Percentiles rank a stretch among this genome's conserved stretches.
These are phyloP conservation scores for Pseudococcus longispinus DNA, from an alignment of 2,888 invertebrate species.

Conservation along the genomic window DNA sequence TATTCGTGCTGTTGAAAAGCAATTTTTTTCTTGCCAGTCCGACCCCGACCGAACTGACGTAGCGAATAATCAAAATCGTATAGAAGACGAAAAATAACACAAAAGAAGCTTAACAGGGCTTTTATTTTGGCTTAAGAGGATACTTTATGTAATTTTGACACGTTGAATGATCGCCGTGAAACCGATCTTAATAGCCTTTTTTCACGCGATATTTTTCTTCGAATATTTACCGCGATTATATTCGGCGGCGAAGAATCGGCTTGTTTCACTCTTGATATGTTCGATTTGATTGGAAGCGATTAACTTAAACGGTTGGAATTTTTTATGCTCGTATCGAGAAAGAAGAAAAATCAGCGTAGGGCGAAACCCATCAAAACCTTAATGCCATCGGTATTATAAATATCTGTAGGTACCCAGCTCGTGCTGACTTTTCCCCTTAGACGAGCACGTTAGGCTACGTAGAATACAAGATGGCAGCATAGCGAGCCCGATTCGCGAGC, in stretches of 20 bases:
- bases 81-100: constrained; percentile 38
- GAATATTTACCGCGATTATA: not conserved
- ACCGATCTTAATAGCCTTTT: constrained; percentile 39
- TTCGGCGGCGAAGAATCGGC: not conserved
- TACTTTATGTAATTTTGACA: constrained; percentile 43
- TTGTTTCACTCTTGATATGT: not conserved
- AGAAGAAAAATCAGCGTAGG: not conserved
- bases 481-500: too few relatives aligned
- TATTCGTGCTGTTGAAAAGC: not conserved
- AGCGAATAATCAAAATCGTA: constrained; percentile 33
- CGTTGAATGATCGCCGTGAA: constrained; percentile 32
- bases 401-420: too few relatives aligned
- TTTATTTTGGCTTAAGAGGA: constrained; percentile 23
- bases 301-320: not conserved
- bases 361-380: not conserved
- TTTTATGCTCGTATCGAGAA: not conserved
- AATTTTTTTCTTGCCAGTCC: not conserved
- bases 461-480: too few relatives aligned
- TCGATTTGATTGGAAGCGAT: constrained; percentile 14
- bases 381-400: not conserved
- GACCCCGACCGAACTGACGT: not conserved
- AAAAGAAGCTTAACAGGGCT: constrained; percentile 33
- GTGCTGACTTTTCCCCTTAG: too few relatives aligned
- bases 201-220: constrained; percentile 33
- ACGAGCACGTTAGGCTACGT: too few relatives aligned